A percentile compares a stretch with the other conserved stretches of the same genome.
These are phyloP conservation scores for Neotoxoptera formosana DNA, from an alignment of 1,140 invertebrate genomes.

Conservation along the genomic window DNA sequence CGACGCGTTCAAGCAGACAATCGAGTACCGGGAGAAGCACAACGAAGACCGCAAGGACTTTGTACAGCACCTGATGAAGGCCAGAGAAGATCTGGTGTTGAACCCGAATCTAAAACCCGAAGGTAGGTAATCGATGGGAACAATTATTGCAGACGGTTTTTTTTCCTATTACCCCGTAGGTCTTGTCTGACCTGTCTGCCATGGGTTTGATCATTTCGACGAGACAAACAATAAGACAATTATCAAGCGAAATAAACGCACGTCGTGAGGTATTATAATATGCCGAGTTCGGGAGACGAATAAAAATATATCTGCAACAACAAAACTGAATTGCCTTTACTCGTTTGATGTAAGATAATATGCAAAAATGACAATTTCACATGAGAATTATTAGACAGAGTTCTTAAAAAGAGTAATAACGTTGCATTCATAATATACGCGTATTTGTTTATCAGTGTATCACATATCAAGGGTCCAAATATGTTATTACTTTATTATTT, in stretches of 20 bases:
- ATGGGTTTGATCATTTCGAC: background rate
- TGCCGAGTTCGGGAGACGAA: background rate
- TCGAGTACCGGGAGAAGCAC: slow-evolving; percentile 61
- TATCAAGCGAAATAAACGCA: background rate
- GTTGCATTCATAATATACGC: background rate
- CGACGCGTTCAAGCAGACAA: slow-evolving; percentile 60
- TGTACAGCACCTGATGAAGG: slow-evolving; percentile 59
- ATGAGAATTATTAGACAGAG: background rate
- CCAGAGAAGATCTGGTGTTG: slow-evolving; percentile 37
- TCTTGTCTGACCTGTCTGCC: background rate
- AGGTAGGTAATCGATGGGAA: slow-evolving; percentile 43
- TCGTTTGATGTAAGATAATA: slow-evolving; percentile 1
- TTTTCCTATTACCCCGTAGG: background rate
- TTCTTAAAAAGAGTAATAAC: background rate
- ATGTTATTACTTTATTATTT: no score
- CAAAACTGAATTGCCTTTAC: background rate
- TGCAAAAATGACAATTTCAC: background rate
- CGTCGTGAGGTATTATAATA: background rate
- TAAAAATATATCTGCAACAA: background rate
- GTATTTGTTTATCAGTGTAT: background rate
- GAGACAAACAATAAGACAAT: background rate
- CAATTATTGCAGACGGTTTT: background rate
- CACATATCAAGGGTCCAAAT: no score
- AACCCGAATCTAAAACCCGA: slow-evolving; percentile 43
- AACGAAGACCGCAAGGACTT: slow-evolving; percentile 63